Conservation (phyloP, 2,113 vertebrate genomes). For the Strix uralensis region DNA sequence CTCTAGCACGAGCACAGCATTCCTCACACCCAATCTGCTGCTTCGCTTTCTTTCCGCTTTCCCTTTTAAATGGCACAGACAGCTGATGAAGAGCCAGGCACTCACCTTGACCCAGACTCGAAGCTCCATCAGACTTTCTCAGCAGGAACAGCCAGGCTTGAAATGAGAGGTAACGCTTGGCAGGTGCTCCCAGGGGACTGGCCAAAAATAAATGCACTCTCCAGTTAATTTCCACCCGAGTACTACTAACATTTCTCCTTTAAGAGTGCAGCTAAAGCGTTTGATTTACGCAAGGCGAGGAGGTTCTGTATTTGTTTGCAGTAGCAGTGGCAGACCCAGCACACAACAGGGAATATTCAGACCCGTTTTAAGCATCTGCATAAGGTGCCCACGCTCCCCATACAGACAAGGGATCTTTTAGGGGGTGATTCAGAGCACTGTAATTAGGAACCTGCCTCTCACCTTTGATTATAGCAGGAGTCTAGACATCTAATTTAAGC, state of each 20-base stretch:
- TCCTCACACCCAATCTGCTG: not conserved
- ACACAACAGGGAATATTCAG: not conserved
- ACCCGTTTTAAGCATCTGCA: not conserved
- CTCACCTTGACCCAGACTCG: conserved; percentile 51
- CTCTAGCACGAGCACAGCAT: not conserved
- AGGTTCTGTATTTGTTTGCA: not conserved
- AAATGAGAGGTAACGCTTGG: conserved; percentile 28
- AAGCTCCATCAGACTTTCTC: conserved; percentile 35
- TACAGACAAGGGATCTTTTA: not conserved
- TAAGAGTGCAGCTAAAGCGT: not conserved
- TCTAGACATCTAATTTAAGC: conserved; percentile 23
- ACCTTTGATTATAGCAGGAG: conserved; percentile 17
- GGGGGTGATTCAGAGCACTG: not conserved
- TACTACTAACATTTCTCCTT: conserved; percentile 7
- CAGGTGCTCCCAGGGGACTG: not conserved
- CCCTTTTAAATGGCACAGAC: not conserved
- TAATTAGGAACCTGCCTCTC: conserved; percentile 18
- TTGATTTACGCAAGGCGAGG: not conserved
- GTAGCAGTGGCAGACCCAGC: not conserved
- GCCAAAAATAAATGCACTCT: conserved; percentile 43
- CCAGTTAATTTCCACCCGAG: not conserved
- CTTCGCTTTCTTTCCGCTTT: not conserved
- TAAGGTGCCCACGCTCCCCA: not conserved
- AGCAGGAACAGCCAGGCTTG: conserved; percentile 36
- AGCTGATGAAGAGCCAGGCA: conserved; percentile 14